A percentile compares a stretch with the other conserved stretches of the same genome.
These are phyloP conservation scores for Anguilla marmorata DNA, from an alignment of 2,797 vertebrate species.

Conservation along the genomic window DNA sequence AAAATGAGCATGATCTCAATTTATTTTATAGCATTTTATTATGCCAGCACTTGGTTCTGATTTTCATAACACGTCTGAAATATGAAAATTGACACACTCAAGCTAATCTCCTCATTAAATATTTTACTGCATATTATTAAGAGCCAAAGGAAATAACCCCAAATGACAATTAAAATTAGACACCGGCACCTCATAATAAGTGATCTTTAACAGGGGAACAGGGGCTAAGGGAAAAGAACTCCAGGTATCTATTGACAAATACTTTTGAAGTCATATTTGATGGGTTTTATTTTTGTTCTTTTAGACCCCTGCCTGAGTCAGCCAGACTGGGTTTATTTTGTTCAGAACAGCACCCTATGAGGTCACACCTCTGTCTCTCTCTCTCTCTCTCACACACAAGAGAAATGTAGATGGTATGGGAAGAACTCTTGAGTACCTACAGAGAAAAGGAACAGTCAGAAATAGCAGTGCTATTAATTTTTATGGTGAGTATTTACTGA, in stretches of 20 bases:
- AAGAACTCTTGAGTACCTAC: neutral
- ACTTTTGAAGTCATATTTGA: slow-evolving; percentile 24
- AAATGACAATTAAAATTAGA: too few relatives aligned
- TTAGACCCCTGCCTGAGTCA: slow-evolving; percentile 15
- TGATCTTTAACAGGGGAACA: too few relatives aligned
- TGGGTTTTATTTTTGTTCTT: slow-evolving; percentile 14
- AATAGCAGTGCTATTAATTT: too few relatives aligned
- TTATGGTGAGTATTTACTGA: neutral
- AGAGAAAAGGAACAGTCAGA: too few relatives aligned
- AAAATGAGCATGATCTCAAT: neutral
- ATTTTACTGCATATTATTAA: neutral
- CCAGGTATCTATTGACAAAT: slow-evolving; percentile 24
- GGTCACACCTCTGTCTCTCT: slow-evolving; percentile 13
- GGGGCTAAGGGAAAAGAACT: neutral
- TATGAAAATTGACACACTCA: slow-evolving; percentile 2
- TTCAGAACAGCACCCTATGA: neutral
- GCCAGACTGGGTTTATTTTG: slow-evolving; percentile 1
- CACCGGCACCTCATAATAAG: too few relatives aligned
- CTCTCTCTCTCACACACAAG: too few relatives aligned
- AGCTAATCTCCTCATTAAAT: neutral
- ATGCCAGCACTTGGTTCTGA: neutral
- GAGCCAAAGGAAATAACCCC: neutral
- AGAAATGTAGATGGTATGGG: too few relatives aligned
- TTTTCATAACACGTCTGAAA: slow-evolving; percentile 9
- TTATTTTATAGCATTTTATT: slow-evolving; percentile 7